phyloP scores from a whole-genome alignment of 2,113 vertebrate genomes.

The Menura novaehollandiae region DNA sequence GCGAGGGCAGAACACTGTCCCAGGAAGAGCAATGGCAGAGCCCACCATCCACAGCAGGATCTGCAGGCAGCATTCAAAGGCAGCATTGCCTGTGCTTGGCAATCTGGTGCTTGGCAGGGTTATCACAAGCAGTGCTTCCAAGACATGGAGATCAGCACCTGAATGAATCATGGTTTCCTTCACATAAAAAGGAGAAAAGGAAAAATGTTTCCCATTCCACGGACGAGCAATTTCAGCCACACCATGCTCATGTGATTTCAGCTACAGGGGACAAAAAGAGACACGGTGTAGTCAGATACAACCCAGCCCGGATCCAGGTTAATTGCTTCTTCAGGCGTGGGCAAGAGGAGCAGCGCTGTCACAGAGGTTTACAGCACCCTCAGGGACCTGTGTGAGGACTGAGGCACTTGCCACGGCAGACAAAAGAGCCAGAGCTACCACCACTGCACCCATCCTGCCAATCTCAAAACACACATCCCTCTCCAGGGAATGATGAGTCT shows the following conservation, averaged over 20 bases:
- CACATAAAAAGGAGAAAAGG: neutral
- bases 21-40: neutral
- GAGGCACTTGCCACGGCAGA: neutral
- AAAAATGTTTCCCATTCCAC: neutral
- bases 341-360: neutral
- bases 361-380: neutral
- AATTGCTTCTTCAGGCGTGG: neutral
- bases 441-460: neutral
- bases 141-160: accelerated
- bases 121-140: neutral
- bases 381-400: neutral
- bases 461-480: neutral
- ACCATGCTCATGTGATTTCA: neutral
- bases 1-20: neutral
- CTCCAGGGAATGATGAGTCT: accelerated
- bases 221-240: neutral
- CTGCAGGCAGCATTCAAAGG: neutral
- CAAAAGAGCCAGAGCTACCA: accelerated
- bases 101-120: neutral
- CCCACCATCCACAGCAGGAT: neutral
- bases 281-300: neutral
- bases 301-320: neutral
- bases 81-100: neutral
- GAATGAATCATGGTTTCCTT: neutral
- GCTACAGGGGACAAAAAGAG: neutral